Evolutionary conservation across 1,140 invertebrate genomes (phyloP).

Genomic region (Doryteuthis pealeii): DNA sequence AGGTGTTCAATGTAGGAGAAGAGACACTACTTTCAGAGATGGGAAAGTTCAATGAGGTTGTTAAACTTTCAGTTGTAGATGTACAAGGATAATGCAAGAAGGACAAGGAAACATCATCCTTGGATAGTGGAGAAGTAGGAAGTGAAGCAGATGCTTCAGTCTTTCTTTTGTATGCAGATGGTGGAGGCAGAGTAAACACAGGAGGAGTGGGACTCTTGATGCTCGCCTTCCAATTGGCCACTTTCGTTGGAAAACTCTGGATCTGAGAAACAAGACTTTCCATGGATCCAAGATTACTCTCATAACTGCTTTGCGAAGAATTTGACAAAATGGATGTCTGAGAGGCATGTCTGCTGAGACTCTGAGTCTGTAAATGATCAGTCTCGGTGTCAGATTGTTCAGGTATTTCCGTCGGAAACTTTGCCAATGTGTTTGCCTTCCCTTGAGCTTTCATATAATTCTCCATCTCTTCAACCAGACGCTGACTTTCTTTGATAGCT

Average conservation of each 20-base stretch:
- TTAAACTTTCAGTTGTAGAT: too few relatives aligned
- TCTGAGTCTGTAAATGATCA: slow-evolving; percentile 11
- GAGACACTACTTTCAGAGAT: neutral
- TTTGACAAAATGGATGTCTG: neutral
- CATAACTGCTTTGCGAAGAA: slow-evolving; percentile 12
- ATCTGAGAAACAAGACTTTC: slow-evolving; percentile 5
- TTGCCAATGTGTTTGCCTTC: slow-evolving; percentile 22
- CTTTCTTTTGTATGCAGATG: neutral
- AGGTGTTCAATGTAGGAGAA: neutral
- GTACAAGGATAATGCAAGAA: too few relatives aligned
- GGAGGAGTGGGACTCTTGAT: neutral
- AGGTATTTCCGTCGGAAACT: slow-evolving; percentile 33
- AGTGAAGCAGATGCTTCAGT: neutral
- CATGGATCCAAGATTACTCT: slow-evolving; percentile 3
- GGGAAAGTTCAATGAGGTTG: neutral
- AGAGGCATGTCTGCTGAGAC: slow-evolving; percentile 1
- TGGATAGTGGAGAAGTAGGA: neutral
- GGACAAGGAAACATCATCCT: neutral
- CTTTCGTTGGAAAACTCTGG: neutral
- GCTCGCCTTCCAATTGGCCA: neutral
- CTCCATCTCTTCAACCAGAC: slow-evolving; percentile 45
- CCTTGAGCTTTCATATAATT: slow-evolving; percentile 37
- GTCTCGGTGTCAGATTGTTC: slow-evolving; percentile 16
- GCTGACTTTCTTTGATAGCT: slow-evolving; percentile 30
- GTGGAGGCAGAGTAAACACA: neutral